These are phyloP conservation scores for Apamea epomidion DNA, from an alignment of 2,888 invertebrate genomes.

Conservation along the genomic window DNA sequence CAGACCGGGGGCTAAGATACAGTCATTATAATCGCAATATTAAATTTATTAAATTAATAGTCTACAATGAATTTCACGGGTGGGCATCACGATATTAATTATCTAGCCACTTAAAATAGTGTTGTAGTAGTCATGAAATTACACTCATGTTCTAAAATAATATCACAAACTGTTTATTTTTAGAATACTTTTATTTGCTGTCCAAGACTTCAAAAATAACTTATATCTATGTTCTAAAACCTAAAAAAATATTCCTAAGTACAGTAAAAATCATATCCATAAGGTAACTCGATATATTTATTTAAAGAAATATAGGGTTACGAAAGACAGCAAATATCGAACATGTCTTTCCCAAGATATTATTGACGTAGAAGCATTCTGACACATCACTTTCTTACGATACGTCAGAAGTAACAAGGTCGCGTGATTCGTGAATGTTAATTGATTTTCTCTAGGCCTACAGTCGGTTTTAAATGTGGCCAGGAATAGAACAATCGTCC, in stretches of 20 bases:
- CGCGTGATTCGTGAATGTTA: conserved; percentile 49
- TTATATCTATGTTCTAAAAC: background rate
- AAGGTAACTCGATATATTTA: conserved; percentile 13
- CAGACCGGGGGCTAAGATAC: conserved; percentile 4
- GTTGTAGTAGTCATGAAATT: conserved; percentile 21
- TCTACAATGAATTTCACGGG: conserved; percentile 47
- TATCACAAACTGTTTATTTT: conserved; percentile 22
- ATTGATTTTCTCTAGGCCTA: conserved; percentile 74
- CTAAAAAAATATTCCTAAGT: background rate
- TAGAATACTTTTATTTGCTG: conserved; percentile 13
- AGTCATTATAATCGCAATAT: conserved; percentile 23
- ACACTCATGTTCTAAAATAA: conserved; percentile 12
- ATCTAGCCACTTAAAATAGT: conserved; percentile 35
- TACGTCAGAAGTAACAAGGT: conserved; percentile 39
- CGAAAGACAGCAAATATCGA: background rate
- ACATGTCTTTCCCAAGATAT: background rate
- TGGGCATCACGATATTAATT: conserved; percentile 43
- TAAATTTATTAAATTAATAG: conserved; percentile 52
- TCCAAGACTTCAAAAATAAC: background rate
- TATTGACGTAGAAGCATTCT: conserved; percentile 28
- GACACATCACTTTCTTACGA: conserved; percentile 37
- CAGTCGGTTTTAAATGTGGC: conserved; percentile 80
- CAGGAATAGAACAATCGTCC: conserved; percentile 78
- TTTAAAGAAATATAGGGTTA: conserved; percentile 3
- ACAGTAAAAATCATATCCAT: background rate